A percentile compares a stretch with the other conserved stretches of the same genome.
Evolutionary conservation across 2,797 vertebrate species (phyloP).

Genomic region (Coccyzus lansbergi): DNA sequence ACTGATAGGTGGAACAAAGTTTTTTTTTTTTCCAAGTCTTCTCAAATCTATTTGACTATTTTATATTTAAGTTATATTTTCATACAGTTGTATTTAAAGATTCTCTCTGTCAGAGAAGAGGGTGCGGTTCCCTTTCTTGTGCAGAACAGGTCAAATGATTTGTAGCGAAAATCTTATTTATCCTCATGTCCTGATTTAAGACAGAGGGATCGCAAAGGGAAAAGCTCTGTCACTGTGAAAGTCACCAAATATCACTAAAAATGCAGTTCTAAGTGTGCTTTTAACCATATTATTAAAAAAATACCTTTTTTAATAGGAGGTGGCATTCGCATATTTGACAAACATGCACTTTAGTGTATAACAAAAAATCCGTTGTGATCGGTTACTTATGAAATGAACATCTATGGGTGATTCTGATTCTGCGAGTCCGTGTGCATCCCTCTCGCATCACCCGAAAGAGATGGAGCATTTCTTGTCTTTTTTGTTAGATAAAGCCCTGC

Average conservation of each 20-base stretch:
- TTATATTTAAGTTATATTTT: conserved; percentile 87
- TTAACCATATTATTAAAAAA: not conserved
- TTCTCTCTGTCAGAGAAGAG: conserved; percentile 73
- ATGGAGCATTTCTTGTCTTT: not conserved
- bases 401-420: not conserved
- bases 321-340: conserved; percentile 12
- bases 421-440: not conserved
- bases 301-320: not conserved
- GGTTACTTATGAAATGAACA: conserved; percentile 15
- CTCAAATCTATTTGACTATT: conserved; percentile 79
- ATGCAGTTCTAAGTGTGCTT: not conserved
- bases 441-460: conserved; percentile 19
- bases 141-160: conserved; percentile 46
- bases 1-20: conserved; percentile 77
- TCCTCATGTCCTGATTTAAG: conserved; percentile 19
- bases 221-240: conserved; percentile 24
- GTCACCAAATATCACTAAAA: conserved; percentile 12
- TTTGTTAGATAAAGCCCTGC: not conserved
- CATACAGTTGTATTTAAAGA: conserved; percentile 83
- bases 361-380: not conserved
- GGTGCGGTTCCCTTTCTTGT: conserved; percentile 64
- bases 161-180: conserved; percentile 24
- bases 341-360: conserved; percentile 58
- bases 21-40: conserved; percentile 76
- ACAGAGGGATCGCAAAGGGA: conserved; percentile 28